Base-by-base conservation (phyloP, 2,113 vertebrate genomes). In the Xenus cinereus region DNA sequence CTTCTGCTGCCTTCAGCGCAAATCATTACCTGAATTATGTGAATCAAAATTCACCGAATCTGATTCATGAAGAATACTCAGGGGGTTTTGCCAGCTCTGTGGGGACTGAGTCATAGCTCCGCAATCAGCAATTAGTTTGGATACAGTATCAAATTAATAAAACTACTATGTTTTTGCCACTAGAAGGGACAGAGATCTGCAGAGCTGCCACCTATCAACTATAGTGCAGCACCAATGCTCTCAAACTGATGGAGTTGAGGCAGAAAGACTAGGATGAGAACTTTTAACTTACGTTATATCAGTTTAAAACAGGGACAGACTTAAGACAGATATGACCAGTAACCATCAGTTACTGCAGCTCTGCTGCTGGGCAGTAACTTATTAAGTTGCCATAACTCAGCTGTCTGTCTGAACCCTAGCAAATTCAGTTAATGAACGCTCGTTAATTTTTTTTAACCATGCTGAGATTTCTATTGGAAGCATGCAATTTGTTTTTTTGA, bases 401-500 rank as follows among this genome's bases (percentile, higher is more conserved):
- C 89, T 91, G 68, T 80, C 72, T 95, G 51, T 72, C 93, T 96
- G 84, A 94, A 87, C 46, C 37, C n/a, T 53, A 95, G 37, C 39
- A 82, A 74, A 82, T 60, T 89, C 62, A 19, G 53, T 79, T 95
- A 94, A 96, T 84, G 89, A 95, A 45, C 24, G 18, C 53, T 60
- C 11, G 0, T 87, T 89, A 81, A 60, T 74, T 91, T 94, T 91
- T 83, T 89, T 95, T 91, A 95, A 66, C 66, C 91, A 89, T 26
- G 69, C 94, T 93, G 91, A 93, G 94, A 87, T 72, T 89, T 96
- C 91, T 89, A 87, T 93, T 94, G 84, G 92, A 94, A 93, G 87
- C 84, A 95, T 85, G 86, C 1, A 0, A 37, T 95, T 37, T 76
- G 50, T 24, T 43, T 39, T 95, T 95, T 87, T 91, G 39, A 93